phyloP scores from a whole-genome alignment of 2,888 invertebrate species.

The Nymphalis urticae region DNA sequence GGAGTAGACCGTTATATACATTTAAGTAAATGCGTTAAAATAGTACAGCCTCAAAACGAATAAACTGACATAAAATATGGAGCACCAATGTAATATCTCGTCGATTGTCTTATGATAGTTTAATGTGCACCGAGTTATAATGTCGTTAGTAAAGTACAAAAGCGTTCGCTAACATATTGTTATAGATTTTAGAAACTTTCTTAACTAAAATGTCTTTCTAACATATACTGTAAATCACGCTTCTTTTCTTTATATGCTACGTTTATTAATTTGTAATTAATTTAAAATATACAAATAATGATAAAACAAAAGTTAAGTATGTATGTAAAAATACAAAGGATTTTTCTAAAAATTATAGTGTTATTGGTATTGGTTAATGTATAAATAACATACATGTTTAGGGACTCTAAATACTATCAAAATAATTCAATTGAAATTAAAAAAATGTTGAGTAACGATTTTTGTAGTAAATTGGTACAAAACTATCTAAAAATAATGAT shows the following conservation, averaged over 20 bases:
- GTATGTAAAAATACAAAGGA: too few relatives aligned
- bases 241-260: neutral
- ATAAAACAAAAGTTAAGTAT: neutral
- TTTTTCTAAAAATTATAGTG: too few relatives aligned
- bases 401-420: too few relatives aligned
- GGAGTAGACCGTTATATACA: too few relatives aligned
- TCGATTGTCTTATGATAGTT: constrained; percentile 2
- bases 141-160: constrained; percentile 4
- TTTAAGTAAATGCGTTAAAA: neutral
- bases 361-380: too few relatives aligned
- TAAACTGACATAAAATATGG: neutral
- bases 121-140: constrained; percentile 1
- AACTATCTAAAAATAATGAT: too few relatives aligned
- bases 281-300: neutral
- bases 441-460: too few relatives aligned
- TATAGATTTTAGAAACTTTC: neutral
- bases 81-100: neutral
- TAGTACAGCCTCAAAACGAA: neutral
- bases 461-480: too few relatives aligned
- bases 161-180: too few relatives aligned
- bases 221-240: neutral
- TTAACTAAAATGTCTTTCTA: neutral
- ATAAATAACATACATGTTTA: too few relatives aligned
- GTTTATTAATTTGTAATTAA: neutral
- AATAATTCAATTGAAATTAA: too few relatives aligned